A percentile compares a stretch with the other conserved stretches of the same genome.
Evolutionary conservation across 2,113 vertebrate species (phyloP).

Genomic region (Tupaia tana): DNA sequence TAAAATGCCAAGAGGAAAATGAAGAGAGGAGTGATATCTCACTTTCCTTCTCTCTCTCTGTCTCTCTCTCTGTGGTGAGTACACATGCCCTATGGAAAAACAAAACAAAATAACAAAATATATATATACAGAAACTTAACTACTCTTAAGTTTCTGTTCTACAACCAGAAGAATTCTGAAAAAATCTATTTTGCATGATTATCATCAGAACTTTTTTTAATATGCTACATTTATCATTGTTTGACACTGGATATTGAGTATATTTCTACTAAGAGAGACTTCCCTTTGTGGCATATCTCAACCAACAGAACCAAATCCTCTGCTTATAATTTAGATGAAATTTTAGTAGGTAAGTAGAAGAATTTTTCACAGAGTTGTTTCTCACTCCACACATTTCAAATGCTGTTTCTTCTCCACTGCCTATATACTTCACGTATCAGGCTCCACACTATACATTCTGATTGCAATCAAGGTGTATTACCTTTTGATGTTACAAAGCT

Average conservation of each 20-base stretch:
- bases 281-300: slow-evolving; percentile 43
- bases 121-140: no score
- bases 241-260: not conserved
- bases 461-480: not conserved
- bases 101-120: no score
- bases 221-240: slow-evolving; percentile 2
- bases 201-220: not conserved
- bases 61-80: no score
- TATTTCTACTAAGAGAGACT: slow-evolving; percentile 9
- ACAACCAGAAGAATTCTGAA: slow-evolving; percentile 27
- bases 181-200: slow-evolving; percentile 32
- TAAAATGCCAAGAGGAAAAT: no score
- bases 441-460: not conserved
- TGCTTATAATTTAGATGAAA: slow-evolving; percentile 13
- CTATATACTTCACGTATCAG: not conserved
- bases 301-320: slow-evolving; percentile 31
- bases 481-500: not conserved
- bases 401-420: not conserved
- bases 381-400: not conserved
- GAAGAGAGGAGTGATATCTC: no score
- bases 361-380: slow-evolving; percentile 27
- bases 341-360: not conserved
- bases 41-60: no score
- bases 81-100: no score
- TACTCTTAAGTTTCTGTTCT: not conserved